Percentiles rank a stretch among this genome's conserved stretches.
Conservation (phyloP, 2,797 vertebrate genomes). For the Nothura maculosa region DNA sequence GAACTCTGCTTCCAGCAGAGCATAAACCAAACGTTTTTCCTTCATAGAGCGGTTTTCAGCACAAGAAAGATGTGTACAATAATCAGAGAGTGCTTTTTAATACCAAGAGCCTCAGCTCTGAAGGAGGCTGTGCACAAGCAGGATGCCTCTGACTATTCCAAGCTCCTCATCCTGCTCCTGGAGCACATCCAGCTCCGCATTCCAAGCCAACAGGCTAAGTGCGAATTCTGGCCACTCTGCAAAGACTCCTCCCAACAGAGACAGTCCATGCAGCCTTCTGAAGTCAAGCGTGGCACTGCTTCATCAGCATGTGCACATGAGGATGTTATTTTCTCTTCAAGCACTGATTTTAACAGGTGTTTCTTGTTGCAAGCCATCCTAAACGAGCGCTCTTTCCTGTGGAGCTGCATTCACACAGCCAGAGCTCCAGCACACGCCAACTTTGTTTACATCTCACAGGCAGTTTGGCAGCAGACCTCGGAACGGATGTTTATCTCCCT, state of each 20-base stretch:
- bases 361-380: slow-evolving; percentile 73
- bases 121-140: not conserved
- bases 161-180: slow-evolving; percentile 1
- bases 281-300: slow-evolving; percentile 13
- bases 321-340: slow-evolving; percentile 63
- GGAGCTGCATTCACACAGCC: slow-evolving; percentile 60
- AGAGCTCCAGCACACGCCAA: slow-evolving; percentile 46
- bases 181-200: slow-evolving; percentile 57
- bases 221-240: slow-evolving; percentile 57
- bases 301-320: slow-evolving; percentile 59
- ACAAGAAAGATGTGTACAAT: not conserved
- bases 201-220: slow-evolving; percentile 48
- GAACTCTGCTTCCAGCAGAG: not conserved
- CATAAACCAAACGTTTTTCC: not conserved
- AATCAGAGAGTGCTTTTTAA: not conserved
- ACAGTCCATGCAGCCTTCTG: slow-evolving; percentile 24
- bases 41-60: not conserved
- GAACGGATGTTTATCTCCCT: slow-evolving; percentile 74
- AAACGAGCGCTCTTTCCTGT: slow-evolving; percentile 70
- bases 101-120: not conserved
- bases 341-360: slow-evolving; percentile 72
- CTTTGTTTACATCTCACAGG: slow-evolving; percentile 64
- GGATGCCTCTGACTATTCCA: not conserved
- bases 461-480: slow-evolving; percentile 57
- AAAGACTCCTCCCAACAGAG: slow-evolving; percentile 56